These are phyloP conservation scores for Gambelia wislizenii DNA, from an alignment of 2,797 vertebrate species.

Conservation along the genomic window DNA sequence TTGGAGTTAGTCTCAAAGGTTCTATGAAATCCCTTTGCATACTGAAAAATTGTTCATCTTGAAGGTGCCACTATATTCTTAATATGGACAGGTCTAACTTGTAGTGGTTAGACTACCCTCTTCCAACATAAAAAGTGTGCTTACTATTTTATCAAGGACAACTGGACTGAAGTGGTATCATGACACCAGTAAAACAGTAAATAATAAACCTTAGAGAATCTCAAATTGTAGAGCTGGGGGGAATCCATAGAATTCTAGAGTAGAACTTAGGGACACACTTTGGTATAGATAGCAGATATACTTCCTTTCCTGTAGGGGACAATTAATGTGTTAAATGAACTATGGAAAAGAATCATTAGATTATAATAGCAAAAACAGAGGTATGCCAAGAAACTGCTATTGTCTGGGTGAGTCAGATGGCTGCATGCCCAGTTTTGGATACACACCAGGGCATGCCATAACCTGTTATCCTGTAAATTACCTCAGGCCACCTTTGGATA, in stretches of 20 bases:
- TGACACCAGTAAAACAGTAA: neutral
- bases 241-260: neutral
- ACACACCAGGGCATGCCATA: neutral
- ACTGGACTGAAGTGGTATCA: neutral
- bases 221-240: neutral
- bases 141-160: neutral
- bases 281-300: neutral
- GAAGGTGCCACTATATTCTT: too few species aligned
- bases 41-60: too few species aligned
- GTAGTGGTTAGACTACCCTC: neutral
- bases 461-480: constrained; percentile 17
- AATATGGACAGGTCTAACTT: neutral
- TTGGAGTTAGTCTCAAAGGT: too few species aligned
- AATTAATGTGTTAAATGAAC: neutral
- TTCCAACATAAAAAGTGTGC: neutral
- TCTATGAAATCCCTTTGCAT: too few species aligned
- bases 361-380: neutral
- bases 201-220: neutral
- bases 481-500: neutral
- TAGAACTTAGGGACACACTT: neutral
- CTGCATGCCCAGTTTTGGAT: constrained; percentile 6
- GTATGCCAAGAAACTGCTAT: constrained; percentile 2
- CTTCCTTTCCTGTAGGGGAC: neutral
- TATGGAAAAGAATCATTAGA: neutral
- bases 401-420: constrained; percentile 12